Conservation (phyloP, 2,113 vertebrate species). For the Sturnus vulgaris region DNA sequence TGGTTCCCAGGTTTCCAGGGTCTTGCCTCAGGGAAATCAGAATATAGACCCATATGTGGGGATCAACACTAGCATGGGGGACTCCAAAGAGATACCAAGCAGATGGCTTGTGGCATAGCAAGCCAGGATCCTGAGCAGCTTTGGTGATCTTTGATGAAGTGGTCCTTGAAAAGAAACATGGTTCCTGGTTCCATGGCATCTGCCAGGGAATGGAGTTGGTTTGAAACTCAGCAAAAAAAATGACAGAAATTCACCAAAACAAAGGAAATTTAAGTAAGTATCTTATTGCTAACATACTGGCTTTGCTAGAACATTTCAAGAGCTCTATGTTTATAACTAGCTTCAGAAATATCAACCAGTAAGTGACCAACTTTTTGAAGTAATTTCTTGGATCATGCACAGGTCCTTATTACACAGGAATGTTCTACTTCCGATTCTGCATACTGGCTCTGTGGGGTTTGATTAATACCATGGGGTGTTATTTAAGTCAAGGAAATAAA, state of each 20-base stretch:
- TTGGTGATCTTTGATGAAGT: not conserved
- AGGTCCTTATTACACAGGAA: not conserved
- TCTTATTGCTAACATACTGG: not conserved
- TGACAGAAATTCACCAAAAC: not conserved
- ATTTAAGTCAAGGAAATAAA: slow-evolving; percentile 7
- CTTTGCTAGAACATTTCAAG: not conserved
- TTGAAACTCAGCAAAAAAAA: not conserved
- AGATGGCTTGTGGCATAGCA: not conserved
- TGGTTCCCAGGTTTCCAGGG: not conserved
- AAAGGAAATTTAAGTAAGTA: not conserved
- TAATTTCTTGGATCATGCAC: not conserved
- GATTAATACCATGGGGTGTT: not conserved
- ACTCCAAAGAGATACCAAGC: not conserved
- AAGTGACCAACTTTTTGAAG: not conserved
- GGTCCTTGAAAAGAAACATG: not conserved
- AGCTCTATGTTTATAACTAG: not conserved
- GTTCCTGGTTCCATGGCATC: not conserved
- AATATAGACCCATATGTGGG: not conserved
- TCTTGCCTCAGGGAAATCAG: not conserved
- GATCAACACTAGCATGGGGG: rapidly evolving
- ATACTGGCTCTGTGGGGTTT: not conserved
- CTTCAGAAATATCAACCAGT: not conserved
- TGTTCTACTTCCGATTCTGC: not conserved
- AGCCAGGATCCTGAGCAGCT: not conserved
- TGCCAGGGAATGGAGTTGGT: not conserved